Base-by-base conservation (phyloP, 2,888 invertebrate genomes). In the Punctoribates punctum region DNA sequence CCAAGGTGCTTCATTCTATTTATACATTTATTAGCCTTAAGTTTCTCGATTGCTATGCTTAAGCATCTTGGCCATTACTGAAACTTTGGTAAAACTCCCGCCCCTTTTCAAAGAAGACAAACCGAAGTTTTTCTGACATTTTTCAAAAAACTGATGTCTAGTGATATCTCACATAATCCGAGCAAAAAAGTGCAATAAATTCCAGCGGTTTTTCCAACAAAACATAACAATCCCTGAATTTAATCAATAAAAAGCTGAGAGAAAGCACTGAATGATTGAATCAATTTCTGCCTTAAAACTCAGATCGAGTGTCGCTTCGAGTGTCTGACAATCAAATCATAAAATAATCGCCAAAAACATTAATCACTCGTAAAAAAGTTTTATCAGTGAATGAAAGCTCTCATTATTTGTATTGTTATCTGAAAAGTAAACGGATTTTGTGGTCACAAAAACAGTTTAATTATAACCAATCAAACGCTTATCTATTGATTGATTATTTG, bases 321-420 rank as follows among this genome's bases (percentile, higher is more conserved):
- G 57, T 57, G 57, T 23, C 25, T 57, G 25, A 57, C 57, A 57
- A 57, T 57, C 57, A 25, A 57, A 57, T 57, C 9, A 57, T 57
- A 57, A 57, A 57, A 57, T 25, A 23, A 23, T 23, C 20, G 23
- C 25, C 13, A 57, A 57, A 23, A 25, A 57, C 57, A 57, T 57
- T 25, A 57, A 57, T 57, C 57, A 57, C 23, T 23, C 20, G 25
- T 57, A 57, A 25, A 57, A 25, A 57, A 11, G 34, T 57, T 25
- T 57, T 57, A 57, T 57, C 25, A 5, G 20, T 57, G 2, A 57
- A 57, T 57, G 25, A 25, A 57, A 25, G 1, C 51, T 23, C 57
- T 57, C 42, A 57, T 57, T 57, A 57, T 57, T 25, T 23, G 9
- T 57, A 8, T 57, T 11, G 42, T 42, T 42, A 42, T 51, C 51